Percentiles rank a stretch among this genome's conserved stretches.
Evolutionary conservation across 2,113 vertebrate species (phyloP).

Genomic region (Cichladusa arquata): DNA sequence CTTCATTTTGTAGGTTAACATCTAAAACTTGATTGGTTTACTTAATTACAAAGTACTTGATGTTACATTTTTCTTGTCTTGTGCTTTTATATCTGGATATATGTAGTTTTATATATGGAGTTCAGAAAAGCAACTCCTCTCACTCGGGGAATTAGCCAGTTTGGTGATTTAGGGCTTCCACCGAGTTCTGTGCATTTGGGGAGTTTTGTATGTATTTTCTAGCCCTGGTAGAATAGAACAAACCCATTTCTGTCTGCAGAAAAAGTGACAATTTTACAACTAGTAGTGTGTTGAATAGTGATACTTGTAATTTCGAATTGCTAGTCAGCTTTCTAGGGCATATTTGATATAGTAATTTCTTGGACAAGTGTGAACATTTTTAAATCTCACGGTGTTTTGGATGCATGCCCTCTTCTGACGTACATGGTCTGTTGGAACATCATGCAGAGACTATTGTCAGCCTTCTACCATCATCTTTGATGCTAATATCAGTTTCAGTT

Average conservation of each 20-base stretch:
- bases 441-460: rapidly evolving
- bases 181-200: background rate
- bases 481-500: background rate
- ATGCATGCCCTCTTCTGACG: background rate
- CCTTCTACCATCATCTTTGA: background rate
- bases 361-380: background rate
- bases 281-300: background rate
- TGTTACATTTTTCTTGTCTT: background rate
- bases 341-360: background rate
- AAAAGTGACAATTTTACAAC: background rate
- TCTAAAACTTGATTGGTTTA: background rate
- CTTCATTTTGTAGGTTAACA: background rate
- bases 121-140: background rate
- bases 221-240: background rate
- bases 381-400: background rate
- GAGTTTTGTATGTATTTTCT: background rate
- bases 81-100: background rate
- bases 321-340: background rate
- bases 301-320: background rate
- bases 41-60: background rate
- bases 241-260: background rate
- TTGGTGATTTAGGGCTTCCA: background rate
- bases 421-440: background rate
- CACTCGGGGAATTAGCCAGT: background rate
- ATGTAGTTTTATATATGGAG: background rate